Conservation (phyloP, 35 echinoderm and acorn worm genomes). For the Ptychodera flava region DNA sequence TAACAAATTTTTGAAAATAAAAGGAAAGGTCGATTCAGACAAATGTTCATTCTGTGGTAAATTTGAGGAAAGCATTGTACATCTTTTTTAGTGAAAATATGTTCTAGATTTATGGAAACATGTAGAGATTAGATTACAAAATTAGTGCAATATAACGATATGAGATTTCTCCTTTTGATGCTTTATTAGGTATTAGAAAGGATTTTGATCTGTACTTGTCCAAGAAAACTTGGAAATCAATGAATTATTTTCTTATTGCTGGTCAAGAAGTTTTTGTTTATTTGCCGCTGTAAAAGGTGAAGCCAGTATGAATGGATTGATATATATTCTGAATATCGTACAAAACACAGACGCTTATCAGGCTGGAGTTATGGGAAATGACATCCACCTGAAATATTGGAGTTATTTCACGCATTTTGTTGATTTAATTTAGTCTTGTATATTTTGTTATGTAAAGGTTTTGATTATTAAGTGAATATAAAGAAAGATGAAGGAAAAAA, state of each 20-base stretch:
- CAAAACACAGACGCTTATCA: background rate
- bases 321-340: background rate
- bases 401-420: background rate
- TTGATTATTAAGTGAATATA: background rate
- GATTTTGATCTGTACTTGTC: background rate
- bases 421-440: background rate
- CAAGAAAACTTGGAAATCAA: slow-evolving; percentile 1
- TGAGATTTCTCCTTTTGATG: background rate
- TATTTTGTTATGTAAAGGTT: background rate
- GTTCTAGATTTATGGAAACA: background rate
- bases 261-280: background rate
- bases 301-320: background rate
- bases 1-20: slow-evolving; percentile 2
- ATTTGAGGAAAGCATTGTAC: background rate
- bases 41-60: background rate
- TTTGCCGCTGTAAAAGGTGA: background rate
- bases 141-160: background rate
- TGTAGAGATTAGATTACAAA: background rate
- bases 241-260: background rate
- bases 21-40: background rate
- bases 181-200: background rate
- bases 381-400: background rate
- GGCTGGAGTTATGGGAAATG: background rate
- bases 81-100: background rate
- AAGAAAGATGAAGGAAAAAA: background rate